Conservation (phyloP, 1,140 invertebrate species). For the Drosophila serrata region DNA sequence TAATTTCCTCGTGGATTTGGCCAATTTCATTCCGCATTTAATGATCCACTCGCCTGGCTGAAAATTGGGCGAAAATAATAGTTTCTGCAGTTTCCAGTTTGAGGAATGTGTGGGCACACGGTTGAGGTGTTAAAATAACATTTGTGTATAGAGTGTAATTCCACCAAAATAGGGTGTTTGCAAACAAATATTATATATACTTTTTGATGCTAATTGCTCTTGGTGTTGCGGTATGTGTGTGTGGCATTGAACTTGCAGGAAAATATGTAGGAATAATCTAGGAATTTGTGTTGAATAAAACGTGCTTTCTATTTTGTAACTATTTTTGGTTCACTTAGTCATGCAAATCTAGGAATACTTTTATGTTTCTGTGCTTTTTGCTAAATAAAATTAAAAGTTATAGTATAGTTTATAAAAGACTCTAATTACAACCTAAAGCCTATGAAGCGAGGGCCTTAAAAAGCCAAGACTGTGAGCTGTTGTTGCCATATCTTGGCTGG, state of each 20-base stretch:
- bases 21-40: conserved; percentile 36
- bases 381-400: conserved; percentile 18
- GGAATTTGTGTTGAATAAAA: conserved; percentile 4
- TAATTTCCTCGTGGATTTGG: conserved; percentile 24
- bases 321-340: conserved; percentile 1
- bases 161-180: background rate
- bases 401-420: background rate
- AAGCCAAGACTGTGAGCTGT: background rate
- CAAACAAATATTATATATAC: conserved; percentile 12
- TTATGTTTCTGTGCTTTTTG: background rate
- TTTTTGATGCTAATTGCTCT: conserved; percentile 21
- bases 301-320: conserved; percentile 17
- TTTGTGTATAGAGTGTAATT: background rate
- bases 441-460: background rate
- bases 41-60: conserved; percentile 28
- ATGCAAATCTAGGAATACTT: conserved; percentile 17
- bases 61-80: conserved; percentile 44
- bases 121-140: conserved; percentile 26
- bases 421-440: too few species aligned
- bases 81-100: conserved; percentile 11
- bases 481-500: background rate
- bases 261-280: background rate
- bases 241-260: conserved; percentile 42
- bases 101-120: conserved; percentile 33
- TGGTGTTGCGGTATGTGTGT: conserved; percentile 12